Conservation (phyloP, 2,113 vertebrate genomes). For the Columba livia region DNA sequence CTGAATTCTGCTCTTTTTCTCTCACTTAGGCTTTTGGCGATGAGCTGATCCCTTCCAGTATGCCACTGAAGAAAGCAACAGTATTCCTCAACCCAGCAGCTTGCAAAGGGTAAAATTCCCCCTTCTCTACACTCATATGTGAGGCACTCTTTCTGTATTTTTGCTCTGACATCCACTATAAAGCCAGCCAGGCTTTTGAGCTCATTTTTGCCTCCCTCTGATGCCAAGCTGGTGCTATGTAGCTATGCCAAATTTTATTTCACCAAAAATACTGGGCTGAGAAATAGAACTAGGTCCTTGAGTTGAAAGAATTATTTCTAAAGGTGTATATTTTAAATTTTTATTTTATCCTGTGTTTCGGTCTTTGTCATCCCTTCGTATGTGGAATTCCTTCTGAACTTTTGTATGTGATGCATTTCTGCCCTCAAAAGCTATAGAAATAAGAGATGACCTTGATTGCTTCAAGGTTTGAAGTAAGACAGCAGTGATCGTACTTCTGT, state of each 20-base stretch:
- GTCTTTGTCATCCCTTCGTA: not conserved
- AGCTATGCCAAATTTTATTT: not conserved
- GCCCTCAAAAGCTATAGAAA: not conserved
- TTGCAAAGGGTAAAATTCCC: slow-evolving; percentile 82
- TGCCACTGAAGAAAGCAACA: slow-evolving; percentile 88
- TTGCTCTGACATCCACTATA: not conserved
- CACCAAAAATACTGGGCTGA: not conserved
- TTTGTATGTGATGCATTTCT: not conserved
- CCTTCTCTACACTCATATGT: not conserved
- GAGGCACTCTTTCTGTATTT: not conserved
- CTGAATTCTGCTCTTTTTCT: not conserved
- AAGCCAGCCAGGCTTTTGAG: not conserved
- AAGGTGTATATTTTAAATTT: not conserved
- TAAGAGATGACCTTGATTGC: slow-evolving; percentile 5
- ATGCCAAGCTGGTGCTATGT: slow-evolving; percentile 3
- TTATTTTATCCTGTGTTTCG: not conserved
- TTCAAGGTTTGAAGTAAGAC: not conserved
- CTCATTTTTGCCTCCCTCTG: slow-evolving; percentile 30
- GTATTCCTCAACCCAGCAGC: slow-evolving; percentile 97
- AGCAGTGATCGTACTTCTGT: not conserved
- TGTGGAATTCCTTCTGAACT: not conserved
- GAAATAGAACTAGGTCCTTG: not conserved
- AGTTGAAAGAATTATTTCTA: not conserved
- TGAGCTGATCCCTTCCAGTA: slow-evolving; percentile 83
- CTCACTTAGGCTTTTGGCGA: slow-evolving; percentile 86